Evolutionary conservation across 1,140 invertebrate genomes (phyloP), one percentile per base, ranked within the genome.

Genomic region (Carposina sasakii): DNA sequence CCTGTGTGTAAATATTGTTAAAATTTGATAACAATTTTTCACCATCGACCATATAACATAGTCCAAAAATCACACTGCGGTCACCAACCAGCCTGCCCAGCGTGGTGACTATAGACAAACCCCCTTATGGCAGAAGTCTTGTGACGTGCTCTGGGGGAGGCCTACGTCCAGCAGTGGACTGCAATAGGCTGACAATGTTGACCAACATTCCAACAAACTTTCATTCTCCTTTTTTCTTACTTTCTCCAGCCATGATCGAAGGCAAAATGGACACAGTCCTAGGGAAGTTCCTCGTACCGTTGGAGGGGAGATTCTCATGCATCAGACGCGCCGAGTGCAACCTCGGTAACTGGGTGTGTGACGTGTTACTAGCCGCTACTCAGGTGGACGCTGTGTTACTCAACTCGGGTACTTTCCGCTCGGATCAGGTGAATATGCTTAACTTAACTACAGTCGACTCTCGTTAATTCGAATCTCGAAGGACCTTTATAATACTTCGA

Each of bases 321-420:
- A 91, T 97, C 50, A 85, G 96, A 30, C 93, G 93, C 0, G 76
- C 87, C 54, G 96, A 97, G 86, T 94, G 94, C 5, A 97, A 97
- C 87, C 86, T 97, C 46, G 95, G 95, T 41, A 96, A 96, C 83
- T 96, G 96, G 90, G 89, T 96, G 30, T 93, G 93, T 71, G 95
- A 97, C 75, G 92, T 97, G 23, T 90, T 96, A 48, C 67, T 96
- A 45, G 91, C 93, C 0, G 90, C 94, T 8, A 94, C 93, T 2
- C 91, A 92, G 12, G 92, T 93, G 19, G 94, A 97, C 73, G 83
- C 94, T 10, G 93, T 94, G 9, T 70, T 97, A 1, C 81, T 97
- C 10, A 97, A 97, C 81, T 95, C 94, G 13, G 96, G 96, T 34
- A 39, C 36, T 6, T 39, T 39, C 36, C 17, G 36, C 5, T 39